Conservation (phyloP, 2,797 vertebrate genomes). For the Menidia menidia region DNA sequence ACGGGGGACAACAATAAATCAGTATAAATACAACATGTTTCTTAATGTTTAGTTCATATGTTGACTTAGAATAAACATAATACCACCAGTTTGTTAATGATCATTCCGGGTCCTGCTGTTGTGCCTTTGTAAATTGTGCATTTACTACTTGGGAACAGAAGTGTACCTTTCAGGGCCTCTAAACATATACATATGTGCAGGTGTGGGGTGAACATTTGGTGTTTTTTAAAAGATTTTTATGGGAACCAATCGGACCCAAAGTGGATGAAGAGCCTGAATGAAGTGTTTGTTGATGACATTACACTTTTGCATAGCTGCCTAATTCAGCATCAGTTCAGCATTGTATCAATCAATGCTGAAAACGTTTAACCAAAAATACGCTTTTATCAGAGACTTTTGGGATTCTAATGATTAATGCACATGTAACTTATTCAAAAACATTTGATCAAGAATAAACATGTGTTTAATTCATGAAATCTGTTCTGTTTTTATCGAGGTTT, state of each 20-base stretch:
- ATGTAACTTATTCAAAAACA: conserved; percentile 11
- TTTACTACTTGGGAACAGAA: too few relatives aligned
- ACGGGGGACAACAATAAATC: too few relatives aligned
- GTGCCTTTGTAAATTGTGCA: too few relatives aligned
- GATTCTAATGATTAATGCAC: not conserved
- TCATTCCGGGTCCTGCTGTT: too few relatives aligned
- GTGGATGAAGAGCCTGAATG: not conserved
- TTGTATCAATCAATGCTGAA: not conserved
- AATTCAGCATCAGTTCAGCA: not conserved
- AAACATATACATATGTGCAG: too few relatives aligned
- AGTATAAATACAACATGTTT: too few relatives aligned
- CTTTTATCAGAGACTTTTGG: not conserved
- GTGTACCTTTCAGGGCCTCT: too few relatives aligned
- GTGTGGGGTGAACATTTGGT: not conserved
- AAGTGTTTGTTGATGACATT: not conserved
- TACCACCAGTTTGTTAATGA: too few relatives aligned
- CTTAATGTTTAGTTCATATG: too few relatives aligned
- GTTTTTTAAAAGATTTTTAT: not conserved
- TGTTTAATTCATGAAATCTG: not conserved
- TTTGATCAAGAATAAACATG: not conserved
- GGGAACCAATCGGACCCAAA: too few relatives aligned
- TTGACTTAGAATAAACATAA: too few relatives aligned
- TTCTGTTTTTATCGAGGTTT: conserved; percentile 82
- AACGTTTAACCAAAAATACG: not conserved
- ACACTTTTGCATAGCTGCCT: not conserved